A percentile compares a stretch with the other conserved stretches of the same genome.
Conservation (phyloP, 2,797 vertebrate species). For the Coregonus ussuriensis region DNA sequence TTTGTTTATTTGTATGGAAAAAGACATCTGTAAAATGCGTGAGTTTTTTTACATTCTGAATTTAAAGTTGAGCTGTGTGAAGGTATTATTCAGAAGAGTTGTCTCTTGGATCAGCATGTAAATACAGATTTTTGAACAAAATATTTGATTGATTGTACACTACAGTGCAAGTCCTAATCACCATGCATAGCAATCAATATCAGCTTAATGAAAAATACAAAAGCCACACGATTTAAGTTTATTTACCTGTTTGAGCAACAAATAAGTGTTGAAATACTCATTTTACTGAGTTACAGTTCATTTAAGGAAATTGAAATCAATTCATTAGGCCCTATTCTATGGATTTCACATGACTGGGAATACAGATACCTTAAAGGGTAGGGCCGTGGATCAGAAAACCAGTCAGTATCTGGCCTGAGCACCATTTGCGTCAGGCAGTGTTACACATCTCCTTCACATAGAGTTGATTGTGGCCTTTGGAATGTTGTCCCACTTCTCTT, state of each 20-base stretch:
- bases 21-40: conserved; percentile 41
- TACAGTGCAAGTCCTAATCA: not conserved
- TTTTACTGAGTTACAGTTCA: too few species aligned
- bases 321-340: too few species aligned
- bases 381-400: too few species aligned
- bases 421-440: too few species aligned
- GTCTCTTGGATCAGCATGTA: not conserved
- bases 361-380: too few species aligned
- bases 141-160: not conserved
- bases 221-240: not conserved
- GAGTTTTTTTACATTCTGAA: conserved; percentile 39
- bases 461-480: too few species aligned
- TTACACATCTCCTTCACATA: too few species aligned
- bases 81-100: not conserved
- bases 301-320: too few species aligned
- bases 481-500: too few species aligned
- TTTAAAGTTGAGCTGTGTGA: conserved; percentile 36
- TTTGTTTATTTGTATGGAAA: conserved; percentile 62
- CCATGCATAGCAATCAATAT: not conserved
- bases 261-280: too few species aligned
- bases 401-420: too few species aligned
- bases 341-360: too few species aligned
- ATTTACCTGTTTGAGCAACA: not conserved
- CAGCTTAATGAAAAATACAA: not conserved
- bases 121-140: not conserved